These are phyloP conservation scores for Asbolus verrucosus DNA, from an alignment of 1,140 invertebrate genomes.

Conservation along the genomic window DNA sequence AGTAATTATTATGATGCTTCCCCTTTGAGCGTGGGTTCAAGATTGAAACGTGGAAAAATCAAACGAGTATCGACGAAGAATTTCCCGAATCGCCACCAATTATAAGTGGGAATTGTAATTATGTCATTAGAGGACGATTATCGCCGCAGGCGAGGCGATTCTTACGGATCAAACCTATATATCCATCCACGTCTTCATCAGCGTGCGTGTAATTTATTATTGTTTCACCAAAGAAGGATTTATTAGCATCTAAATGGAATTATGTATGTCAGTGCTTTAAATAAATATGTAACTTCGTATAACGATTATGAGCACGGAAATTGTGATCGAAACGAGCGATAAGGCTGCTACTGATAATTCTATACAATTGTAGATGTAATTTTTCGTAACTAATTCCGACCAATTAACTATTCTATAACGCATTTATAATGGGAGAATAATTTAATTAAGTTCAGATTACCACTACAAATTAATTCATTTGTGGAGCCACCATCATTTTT, in stretches of 20 bases:
- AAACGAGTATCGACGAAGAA: no score
- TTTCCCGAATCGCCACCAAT: constrained; percentile 1
- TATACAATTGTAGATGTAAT: constrained; percentile 46
- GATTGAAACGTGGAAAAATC: no score
- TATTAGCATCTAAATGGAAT: constrained; percentile 51
- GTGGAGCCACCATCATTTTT: no score
- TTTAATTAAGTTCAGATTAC: constrained; percentile 48
- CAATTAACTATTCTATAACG: constrained; percentile 45
- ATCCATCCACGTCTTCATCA: constrained; percentile 15
- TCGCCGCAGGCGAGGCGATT: constrained; percentile 18
- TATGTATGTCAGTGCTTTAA: constrained; percentile 48
- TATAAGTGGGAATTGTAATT: neutral
- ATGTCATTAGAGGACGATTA: constrained; percentile 17
- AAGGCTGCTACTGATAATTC: constrained; percentile 18
- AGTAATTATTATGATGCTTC: no score
- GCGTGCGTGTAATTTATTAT: constrained; percentile 36
- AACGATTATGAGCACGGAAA: constrained; percentile 37
- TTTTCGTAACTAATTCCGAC: constrained; percentile 47
- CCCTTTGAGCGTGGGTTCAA: no score
- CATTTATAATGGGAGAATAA: constrained; percentile 44
- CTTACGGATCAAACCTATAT: neutral
- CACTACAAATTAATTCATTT: no score
- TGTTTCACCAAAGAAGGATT: constrained; percentile 36
- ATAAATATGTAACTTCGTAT: constrained; percentile 46
- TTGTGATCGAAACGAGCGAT: constrained; percentile 37